Base-by-base conservation (phyloP, 2,888 invertebrate genomes). In the Xanthorhoe spadicearia region DNA sequence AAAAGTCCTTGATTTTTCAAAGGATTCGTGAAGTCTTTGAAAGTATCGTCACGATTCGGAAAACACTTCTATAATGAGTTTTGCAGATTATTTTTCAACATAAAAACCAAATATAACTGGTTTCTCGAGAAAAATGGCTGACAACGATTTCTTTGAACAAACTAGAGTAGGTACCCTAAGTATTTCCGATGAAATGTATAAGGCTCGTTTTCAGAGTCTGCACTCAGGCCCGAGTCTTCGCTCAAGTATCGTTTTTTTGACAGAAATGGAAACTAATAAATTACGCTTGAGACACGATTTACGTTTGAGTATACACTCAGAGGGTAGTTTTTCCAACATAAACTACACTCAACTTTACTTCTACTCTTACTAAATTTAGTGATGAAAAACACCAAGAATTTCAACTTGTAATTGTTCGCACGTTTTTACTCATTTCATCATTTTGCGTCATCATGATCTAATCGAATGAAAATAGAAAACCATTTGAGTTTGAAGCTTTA, bases 401-500 rank as follows among this genome's bases (percentile, higher is more conserved):
- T 18, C 58, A 58, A 19, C 32, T 23, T 15, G 46, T 64, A 59
- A 9, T 32, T 18, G 28, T 48, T 48, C 35, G 50, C 10, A 2
- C 55, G 7, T 51, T 56, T 62, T 28, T 4, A 38, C 23, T 49
- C 15, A 61, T 57, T 49, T 15, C 64, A 58, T 57, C 35, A 54
- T 59, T 17, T 49, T 65, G 62, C 56, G 65, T 68, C 60, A 64
- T 46, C 23, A 43, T 70, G 61, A 58, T 32, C 23, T 51, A 61
- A 66, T 64, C 19, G 56, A 65, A 60, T 69, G 56, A 58, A 66
- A 68, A 70, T 64, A 72, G 60, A 68, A 64, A 66, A 50, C 49
- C 43, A 59, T 58, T 52, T 43, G 32, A 43, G 38, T 32, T n/a
- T n/a, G n/a, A n/a, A n/a, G 32, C 46, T 52, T 52, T 48, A 48